Percentiles rank a stretch among this genome's conserved stretches.
These are phyloP conservation scores for Clitarchus hookeri DNA, from an alignment of 2,888 invertebrate genomes.

Conservation along the genomic window DNA sequence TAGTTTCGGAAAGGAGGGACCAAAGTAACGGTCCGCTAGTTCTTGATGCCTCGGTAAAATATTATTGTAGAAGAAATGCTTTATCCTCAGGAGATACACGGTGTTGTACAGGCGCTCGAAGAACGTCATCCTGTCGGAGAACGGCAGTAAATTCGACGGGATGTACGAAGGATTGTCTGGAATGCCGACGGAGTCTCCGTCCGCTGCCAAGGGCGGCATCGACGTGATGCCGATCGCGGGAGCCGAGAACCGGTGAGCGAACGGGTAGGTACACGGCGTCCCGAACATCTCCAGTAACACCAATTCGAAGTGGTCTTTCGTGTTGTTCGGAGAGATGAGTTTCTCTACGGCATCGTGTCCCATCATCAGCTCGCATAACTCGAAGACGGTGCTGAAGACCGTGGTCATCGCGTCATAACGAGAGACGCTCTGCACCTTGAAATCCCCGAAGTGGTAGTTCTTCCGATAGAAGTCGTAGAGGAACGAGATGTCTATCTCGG, in stretches of 20 bases:
- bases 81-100: constrained; percentile 24
- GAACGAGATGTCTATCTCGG: constrained; percentile 32
- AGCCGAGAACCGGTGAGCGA: constrained; percentile 60
- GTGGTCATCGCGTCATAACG: neutral
- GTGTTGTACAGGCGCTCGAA: constrained; percentile 46
- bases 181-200: constrained; percentile 50
- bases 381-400: constrained; percentile 16
- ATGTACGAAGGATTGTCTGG: constrained; percentile 51
- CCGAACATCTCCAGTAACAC: constrained; percentile 61
- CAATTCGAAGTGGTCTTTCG: constrained; percentile 56
- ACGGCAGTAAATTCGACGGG: constrained; percentile 52
- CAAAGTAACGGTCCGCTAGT: constrained; percentile 31
- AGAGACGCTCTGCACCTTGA: neutral
- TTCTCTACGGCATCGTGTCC: neutral
- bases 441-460: constrained; percentile 6
- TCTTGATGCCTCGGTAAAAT: constrained; percentile 32
- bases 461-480: constrained; percentile 26
- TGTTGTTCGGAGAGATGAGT: constrained; percentile 39
- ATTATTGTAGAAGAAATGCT: constrained; percentile 15
- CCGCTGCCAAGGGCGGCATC: constrained; percentile 47
- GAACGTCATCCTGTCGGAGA: constrained; percentile 46
- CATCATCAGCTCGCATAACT: constrained; percentile 30
- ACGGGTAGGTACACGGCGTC: constrained; percentile 57
- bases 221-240: constrained; percentile 56
- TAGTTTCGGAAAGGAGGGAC: constrained; percentile 26